These are phyloP conservation scores for Nothura maculosa DNA, from an alignment of 2,797 vertebrate genomes.

Conservation along the genomic window DNA sequence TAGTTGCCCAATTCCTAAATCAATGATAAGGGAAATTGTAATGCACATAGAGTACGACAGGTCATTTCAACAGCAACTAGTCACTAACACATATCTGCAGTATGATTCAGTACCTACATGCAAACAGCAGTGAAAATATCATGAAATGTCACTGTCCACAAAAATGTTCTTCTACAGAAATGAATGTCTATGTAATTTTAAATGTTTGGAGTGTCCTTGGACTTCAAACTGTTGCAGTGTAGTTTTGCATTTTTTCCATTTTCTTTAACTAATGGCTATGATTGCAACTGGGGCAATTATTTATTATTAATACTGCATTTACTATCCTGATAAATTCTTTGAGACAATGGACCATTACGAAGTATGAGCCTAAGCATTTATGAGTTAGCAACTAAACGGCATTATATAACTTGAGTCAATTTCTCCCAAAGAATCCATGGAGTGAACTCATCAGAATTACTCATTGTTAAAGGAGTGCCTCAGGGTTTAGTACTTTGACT, in stretches of 20 bases:
- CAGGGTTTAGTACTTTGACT: slow-evolving; percentile 77
- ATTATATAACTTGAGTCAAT: slow-evolving; percentile 73
- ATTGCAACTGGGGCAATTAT: slow-evolving; percentile 34
- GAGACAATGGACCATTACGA: slow-evolving; percentile 41
- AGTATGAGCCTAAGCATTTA: slow-evolving; percentile 53
- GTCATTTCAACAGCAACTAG: background rate
- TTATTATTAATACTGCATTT: slow-evolving; percentile 68
- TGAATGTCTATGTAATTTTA: background rate
- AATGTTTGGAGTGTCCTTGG: background rate
- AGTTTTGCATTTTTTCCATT: background rate
- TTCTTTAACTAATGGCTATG: slow-evolving; percentile 36
- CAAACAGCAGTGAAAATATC: background rate
- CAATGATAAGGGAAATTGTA: background rate
- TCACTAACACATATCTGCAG: rapidly evolving
- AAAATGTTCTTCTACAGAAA: background rate
- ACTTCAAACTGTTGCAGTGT: background rate
- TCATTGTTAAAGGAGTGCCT: slow-evolving; percentile 79
- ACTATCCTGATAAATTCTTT: slow-evolving; percentile 55
- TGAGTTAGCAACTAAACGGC: slow-evolving; percentile 57
- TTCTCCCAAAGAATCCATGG: slow-evolving; percentile 74
- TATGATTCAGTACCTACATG: rapidly evolving
- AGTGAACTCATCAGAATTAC: slow-evolving; percentile 75
- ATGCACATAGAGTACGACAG: background rate
- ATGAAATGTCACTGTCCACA: background rate
- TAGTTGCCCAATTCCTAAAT: rapidly evolving